Evolutionary conservation across 2,888 invertebrate genomes (phyloP).

Genomic region (Ornithoptera alexandrae): DNA sequence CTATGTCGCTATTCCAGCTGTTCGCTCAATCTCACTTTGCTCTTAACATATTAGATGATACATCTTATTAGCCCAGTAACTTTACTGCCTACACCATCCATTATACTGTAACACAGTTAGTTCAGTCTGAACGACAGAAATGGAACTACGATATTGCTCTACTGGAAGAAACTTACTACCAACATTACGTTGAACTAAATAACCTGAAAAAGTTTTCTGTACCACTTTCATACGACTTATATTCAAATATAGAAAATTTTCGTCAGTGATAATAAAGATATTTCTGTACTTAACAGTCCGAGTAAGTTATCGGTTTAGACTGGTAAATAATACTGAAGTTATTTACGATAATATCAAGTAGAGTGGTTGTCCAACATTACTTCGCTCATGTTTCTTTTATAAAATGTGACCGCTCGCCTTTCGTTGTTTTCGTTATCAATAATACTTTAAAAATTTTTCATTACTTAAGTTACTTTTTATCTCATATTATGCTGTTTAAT

Average conservation of each 20-base stretch:
- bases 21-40: background rate
- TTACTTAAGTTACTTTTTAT: background rate
- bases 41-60: background rate
- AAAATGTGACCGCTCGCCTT: background rate
- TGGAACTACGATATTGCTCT: background rate
- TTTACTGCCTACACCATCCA: background rate
- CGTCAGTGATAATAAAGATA: background rate
- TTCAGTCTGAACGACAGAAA: background rate
- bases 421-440: background rate
- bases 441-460: background rate
- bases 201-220: no score
- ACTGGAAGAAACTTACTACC: background rate
- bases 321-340: background rate
- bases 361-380: background rate
- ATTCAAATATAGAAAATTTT: no score
- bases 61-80: background rate
- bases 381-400: background rate
- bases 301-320: background rate
- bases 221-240: no score
- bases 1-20: background rate
- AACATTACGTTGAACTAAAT: no score
- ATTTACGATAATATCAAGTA: background rate
- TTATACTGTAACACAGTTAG: background rate
- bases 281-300: background rate
- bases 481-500: background rate